Conservation (phyloP, 2,888 invertebrate species). For the Cheilosia scutellata region DNA sequence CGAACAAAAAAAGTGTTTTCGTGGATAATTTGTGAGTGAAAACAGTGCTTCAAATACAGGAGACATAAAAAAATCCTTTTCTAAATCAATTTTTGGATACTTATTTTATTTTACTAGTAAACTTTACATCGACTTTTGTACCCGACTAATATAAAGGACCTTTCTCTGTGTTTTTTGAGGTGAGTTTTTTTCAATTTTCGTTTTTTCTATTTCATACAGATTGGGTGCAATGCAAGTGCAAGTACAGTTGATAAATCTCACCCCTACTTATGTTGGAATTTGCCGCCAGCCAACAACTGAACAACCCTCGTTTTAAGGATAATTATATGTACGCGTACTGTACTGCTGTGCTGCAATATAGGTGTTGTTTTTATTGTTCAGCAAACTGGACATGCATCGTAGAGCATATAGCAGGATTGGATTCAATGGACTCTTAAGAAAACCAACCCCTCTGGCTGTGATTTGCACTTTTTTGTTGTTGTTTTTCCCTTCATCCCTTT, state of each 20-base stretch:
- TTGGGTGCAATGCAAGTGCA: conserved; percentile 17
- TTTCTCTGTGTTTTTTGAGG: conserved; percentile 43
- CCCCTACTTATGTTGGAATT: conserved; percentile 30
- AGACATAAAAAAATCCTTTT: conserved; percentile 14
- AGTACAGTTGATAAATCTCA: conserved; percentile 65
- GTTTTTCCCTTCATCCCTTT: conserved; percentile 35
- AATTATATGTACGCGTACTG: conserved; percentile 53
- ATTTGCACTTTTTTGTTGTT: conserved; percentile 53
- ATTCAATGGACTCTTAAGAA: conserved; percentile 24
- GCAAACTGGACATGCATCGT: conserved; percentile 69
- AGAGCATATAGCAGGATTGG: background rate
- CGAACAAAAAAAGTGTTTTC: conserved; percentile 17
- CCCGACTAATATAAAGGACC: background rate
- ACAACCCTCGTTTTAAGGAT: conserved; percentile 59
- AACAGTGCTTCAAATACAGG: background rate
- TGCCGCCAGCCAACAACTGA: conserved; percentile 39
- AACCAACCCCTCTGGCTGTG: conserved; percentile 53
- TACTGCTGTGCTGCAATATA: conserved; percentile 20
- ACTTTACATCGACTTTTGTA: conserved; percentile 64
- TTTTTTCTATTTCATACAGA: background rate
- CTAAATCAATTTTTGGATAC: conserved; percentile 65
- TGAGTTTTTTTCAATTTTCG: conserved; percentile 33
- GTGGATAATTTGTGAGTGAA: conserved; percentile 4
- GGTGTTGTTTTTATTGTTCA: conserved; percentile 67
- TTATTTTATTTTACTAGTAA: conserved; percentile 44